Evolutionary conservation across 2,113 vertebrate species (phyloP).

Genomic region (Mandrillus leucophaeus): DNA sequence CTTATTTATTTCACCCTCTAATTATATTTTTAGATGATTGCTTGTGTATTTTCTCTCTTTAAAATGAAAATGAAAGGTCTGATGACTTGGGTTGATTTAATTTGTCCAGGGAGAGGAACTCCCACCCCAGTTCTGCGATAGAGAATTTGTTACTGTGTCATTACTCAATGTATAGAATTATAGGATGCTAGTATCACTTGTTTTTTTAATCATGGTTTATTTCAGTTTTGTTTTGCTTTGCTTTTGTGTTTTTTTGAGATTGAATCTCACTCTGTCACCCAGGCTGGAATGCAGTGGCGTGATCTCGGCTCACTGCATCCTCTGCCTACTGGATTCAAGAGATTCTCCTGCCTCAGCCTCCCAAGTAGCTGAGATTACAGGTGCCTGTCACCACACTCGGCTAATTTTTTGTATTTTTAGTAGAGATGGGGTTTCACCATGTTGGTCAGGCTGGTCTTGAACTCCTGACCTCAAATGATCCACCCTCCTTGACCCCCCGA

Average conservation of each 20-base stretch:
- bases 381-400: no score
- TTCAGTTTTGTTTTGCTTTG: not conserved
- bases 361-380: no score
- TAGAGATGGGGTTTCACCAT: no score
- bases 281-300: no score
- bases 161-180: not conserved
- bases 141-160: not conserved
- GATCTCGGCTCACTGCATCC: accelerated
- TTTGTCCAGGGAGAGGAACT: slow-evolving; percentile 45
- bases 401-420: no score
- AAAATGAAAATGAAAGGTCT: slow-evolving; percentile 52
- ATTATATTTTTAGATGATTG: slow-evolving; percentile 70
- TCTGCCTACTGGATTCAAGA: no score
- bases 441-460: no score
- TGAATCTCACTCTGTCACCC: no score
- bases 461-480: no score
- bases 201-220: not conserved
- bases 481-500: no score
- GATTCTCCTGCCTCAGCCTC: no score
- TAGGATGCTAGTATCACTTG: not conserved
- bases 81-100: slow-evolving; percentile 53
- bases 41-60: slow-evolving; percentile 62
- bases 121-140: not conserved
- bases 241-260: no score
- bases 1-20: slow-evolving; percentile 53